Base-by-base conservation (phyloP, 2,888 invertebrate species). In the Tipula vernalis region DNA sequence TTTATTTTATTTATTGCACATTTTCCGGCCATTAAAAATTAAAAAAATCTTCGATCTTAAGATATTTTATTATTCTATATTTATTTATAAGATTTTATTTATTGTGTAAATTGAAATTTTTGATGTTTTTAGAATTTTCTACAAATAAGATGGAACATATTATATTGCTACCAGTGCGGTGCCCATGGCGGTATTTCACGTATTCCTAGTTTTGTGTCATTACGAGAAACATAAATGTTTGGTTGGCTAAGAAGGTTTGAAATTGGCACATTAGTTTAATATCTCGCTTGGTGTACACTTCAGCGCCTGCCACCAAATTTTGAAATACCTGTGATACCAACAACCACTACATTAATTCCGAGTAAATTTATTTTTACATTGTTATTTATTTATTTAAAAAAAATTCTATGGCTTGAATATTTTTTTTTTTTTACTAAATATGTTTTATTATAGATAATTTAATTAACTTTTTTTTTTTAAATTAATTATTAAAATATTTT, bases 1-100 rank as follows among this genome's bases (percentile, higher is more conserved):
- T 83, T 83, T 10, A 36, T 36, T 83, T 83, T 83, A 36, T 84
- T 84, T 84, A 84, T 84, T 84, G 84, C 84, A 84, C 84, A 84
- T 84, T 84, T 84, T 84, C 39, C 84, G 84, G 84, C 84, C 84
- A 39, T 39, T 83, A 36, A 84, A 39, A 39, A 39, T 84, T 36
- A 84, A 71, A 71, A 71, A 71, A 28, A 28, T 71, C 6, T 15
- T 57, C 15, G 51, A 57, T 83, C 83, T 28, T 71, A 71, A 28
- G 12, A 84, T 36, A 39, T 18, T 71, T 71, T 28, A 28, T 39
- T 39, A 39, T 39, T 39, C n/a, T 39, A 18, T 71, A 28, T 28
- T 28, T 71, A 18, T 71, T 71, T 28, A 71, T 71, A 18, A 0
- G 28, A 83, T 83, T 36, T 83, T 83, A 10, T 83, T 83, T 71